Evolutionary conservation across 2,797 vertebrate species (phyloP).

Genomic region (Epinephelus coioides): DNA sequence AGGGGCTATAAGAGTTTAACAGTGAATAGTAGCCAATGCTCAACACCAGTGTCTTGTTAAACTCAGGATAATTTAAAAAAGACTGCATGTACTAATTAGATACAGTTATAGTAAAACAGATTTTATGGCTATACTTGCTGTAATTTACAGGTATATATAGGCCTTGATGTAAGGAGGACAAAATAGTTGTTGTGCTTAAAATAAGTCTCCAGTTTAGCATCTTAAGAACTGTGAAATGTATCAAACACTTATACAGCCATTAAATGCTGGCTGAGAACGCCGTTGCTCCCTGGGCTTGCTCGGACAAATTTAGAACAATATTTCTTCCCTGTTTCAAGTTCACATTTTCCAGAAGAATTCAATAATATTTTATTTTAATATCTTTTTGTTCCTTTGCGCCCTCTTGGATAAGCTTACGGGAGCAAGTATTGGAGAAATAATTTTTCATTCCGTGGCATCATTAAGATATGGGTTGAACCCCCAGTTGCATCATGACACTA

Average conservation of each 20-base stretch:
- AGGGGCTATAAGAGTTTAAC: constrained; percentile 26
- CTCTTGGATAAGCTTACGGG: neutral
- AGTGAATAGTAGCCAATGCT: constrained; percentile 13
- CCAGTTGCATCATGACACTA: constrained; percentile 47
- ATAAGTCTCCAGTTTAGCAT: neutral
- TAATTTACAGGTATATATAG: constrained; percentile 20
- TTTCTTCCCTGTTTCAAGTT: neutral
- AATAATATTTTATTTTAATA: too few species aligned
- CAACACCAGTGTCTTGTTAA: constrained; percentile 17
- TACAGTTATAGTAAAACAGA: neutral
- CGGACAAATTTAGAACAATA: neutral
- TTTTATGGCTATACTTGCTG: constrained; percentile 15
- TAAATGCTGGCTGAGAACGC: neutral
- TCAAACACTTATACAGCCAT: neutral
- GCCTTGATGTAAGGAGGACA: constrained; percentile 1
- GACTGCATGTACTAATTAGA: constrained; percentile 7
- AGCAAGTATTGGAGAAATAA: neutral
- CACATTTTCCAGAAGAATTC: neutral
- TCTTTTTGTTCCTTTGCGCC: neutral
- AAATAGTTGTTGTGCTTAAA: constrained; percentile 23
- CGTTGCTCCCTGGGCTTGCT: neutral
- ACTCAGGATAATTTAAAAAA: constrained; percentile 13
- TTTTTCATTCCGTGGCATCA: constrained; percentile 49
- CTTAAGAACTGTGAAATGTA: constrained; percentile 10
- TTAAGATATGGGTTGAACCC: constrained; percentile 33